These are phyloP conservation scores for Zaprionus davidi DNA, from an alignment of 1,140 invertebrate species.

Conservation along the genomic window DNA sequence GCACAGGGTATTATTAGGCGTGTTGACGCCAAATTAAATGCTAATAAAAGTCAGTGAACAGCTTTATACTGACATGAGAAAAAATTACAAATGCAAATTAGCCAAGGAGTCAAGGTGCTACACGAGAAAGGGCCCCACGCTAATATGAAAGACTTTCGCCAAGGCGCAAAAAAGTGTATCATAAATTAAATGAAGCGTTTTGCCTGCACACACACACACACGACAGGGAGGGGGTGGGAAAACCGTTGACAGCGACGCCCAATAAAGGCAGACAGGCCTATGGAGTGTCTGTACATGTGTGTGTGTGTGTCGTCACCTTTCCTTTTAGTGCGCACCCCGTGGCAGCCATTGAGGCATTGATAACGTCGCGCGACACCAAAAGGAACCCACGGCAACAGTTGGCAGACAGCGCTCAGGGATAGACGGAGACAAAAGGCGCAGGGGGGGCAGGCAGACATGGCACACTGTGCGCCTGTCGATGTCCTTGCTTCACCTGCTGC, in stretches of 20 bases:
- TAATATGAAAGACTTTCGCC: constrained; percentile 76
- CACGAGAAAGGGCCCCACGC: constrained; percentile 31
- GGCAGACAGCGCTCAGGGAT: constrained; percentile 34
- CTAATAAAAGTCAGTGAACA: constrained; percentile 72
- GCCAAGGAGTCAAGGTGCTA: constrained; percentile 42
- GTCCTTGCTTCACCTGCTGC: constrained; percentile 42
- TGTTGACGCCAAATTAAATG: constrained; percentile 76
- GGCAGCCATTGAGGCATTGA: constrained; percentile 74
- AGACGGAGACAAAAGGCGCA: background rate
- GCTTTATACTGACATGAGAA: constrained; percentile 74
- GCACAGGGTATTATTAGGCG: constrained; percentile 29
- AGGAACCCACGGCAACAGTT: constrained; percentile 60
- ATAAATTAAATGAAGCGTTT: constrained; percentile 83
- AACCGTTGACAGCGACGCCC: constrained; percentile 29
- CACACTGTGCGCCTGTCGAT: constrained; percentile 46
- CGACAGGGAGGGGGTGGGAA: constrained; percentile 11
- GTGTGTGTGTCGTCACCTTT: constrained; percentile 58
- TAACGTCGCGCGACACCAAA: constrained; percentile 36
- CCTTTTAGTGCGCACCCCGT: constrained; percentile 51
- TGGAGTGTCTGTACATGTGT: constrained; percentile 9
- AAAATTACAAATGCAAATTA: constrained; percentile 83
- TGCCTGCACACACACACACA: constrained; percentile 41
- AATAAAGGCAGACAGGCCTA: constrained; percentile 50
- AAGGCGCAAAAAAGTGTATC: constrained; percentile 66
- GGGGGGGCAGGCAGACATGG: background rate